A percentile compares a stretch with the other conserved stretches of the same genome.
phyloP scores from a whole-genome alignment of 2,113 vertebrate genomes.

The Prunella himalayana region DNA sequence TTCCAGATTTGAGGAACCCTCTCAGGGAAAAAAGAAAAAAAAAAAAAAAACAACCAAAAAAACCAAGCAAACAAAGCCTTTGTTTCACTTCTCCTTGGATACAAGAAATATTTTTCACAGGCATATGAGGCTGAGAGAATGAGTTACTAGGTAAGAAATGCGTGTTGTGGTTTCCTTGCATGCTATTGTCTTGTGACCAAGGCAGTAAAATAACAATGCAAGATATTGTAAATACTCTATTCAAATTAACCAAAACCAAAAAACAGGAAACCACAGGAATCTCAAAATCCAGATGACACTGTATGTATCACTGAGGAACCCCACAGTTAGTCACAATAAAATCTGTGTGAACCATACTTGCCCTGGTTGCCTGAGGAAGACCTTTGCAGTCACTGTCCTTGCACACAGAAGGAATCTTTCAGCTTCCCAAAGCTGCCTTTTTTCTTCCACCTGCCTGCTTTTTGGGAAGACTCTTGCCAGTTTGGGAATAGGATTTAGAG shows the following conservation, averaged over 20 bases:
- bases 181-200: constrained; percentile 9
- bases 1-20: not conserved
- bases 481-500: not conserved
- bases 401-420: not conserved
- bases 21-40: not conserved
- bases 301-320: not conserved
- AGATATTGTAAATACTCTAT: not conserved
- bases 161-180: not conserved
- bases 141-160: not conserved
- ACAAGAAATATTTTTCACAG: not conserved
- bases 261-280: not conserved
- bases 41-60: not conserved
- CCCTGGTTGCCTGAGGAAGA: not conserved
- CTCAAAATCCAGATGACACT: not conserved
- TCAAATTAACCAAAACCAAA: not conserved
- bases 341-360: not conserved
- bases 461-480: not conserved
- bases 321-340: not conserved
- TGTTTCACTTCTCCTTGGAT: not conserved
- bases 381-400: not conserved
- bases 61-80: not conserved
- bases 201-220: not conserved
- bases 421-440: not conserved
- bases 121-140: not conserved
- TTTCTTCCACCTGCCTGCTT: not conserved